Evolutionary conservation across 1,140 invertebrate genomes (phyloP).

Genomic region (Euglossa dilemma): DNA sequence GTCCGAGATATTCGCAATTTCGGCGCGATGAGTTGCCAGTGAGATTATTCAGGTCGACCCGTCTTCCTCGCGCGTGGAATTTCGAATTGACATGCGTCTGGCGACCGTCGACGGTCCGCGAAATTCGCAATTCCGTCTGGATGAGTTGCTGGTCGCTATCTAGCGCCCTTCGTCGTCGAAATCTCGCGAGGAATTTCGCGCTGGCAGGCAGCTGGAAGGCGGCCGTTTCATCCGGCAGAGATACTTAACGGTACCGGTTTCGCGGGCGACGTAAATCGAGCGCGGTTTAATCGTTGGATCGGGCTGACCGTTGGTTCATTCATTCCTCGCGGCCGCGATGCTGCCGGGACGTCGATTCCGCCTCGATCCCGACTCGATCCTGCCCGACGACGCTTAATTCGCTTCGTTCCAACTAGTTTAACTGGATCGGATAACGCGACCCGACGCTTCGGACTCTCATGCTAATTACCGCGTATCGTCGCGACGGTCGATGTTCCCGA

Average conservation of each 20-base stretch:
- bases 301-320: slow-evolving; percentile 2
- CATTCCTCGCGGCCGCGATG: slow-evolving; percentile 2
- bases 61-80: too few relatives aligned
- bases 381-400: not conserved
- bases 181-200: slow-evolving; percentile 5
- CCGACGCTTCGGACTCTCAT: slow-evolving; percentile 9
- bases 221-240: not conserved
- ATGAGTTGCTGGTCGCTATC: not conserved
- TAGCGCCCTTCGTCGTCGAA: not conserved
- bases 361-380: not conserved
- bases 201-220: not conserved
- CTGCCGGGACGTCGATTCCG: slow-evolving; percentile 2
- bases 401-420: slow-evolving; percentile 29
- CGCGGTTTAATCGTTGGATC: slow-evolving; percentile 17
- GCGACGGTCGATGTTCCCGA: slow-evolving; percentile 37
- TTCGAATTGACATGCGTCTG: too few relatives aligned
- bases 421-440: slow-evolving; percentile 40
- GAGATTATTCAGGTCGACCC: too few relatives aligned
- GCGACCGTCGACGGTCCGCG: too few relatives aligned
- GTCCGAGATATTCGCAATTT: too few relatives aligned
- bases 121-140: too few relatives aligned
- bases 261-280: slow-evolving; percentile 23
- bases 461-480: slow-evolving; percentile 36
- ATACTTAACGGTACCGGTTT: slow-evolving; percentile 32
- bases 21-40: too few relatives aligned